Percentiles rank a stretch among this genome's conserved stretches.
Conservation (phyloP, 2,113 vertebrate species). For the Pollimyrus isidori region DNA sequence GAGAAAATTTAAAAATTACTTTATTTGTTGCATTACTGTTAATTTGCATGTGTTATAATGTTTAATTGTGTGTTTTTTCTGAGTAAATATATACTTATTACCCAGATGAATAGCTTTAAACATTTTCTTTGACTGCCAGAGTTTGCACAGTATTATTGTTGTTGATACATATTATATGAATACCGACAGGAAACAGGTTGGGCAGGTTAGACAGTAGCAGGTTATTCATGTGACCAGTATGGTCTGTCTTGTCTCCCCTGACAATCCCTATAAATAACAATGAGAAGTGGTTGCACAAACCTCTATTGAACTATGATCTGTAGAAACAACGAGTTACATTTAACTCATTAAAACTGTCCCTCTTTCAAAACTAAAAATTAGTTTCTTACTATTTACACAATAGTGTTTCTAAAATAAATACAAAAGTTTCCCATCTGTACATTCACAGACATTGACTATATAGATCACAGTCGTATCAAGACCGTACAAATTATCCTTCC, state of each 20-base stretch:
- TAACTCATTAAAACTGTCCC: neutral
- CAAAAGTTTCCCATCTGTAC: neutral
- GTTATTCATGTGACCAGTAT: neutral
- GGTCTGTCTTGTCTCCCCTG: neutral
- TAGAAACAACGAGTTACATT: neutral
- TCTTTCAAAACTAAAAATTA: neutral
- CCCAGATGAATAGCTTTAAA: neutral
- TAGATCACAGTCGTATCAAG: neutral
- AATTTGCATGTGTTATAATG: neutral
- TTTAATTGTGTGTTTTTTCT: neutral
- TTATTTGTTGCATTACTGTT: neutral
- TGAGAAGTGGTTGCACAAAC: neutral
- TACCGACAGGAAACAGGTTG: neutral
- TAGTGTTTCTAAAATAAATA: neutral
- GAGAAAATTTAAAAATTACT: neutral
- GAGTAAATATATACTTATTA: neutral
- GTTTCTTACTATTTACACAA: neutral
- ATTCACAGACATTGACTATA: neutral
- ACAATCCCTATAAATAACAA: neutral
- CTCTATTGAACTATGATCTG: neutral
- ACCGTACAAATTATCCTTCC: neutral
- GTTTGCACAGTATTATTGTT: neutral
- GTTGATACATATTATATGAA: neutral
- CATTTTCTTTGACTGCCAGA: neutral
- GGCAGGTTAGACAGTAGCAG: neutral